Evolutionary conservation across 2,888 invertebrate genomes (phyloP), one percentile per base, ranked within the genome.

Genomic region (Drosophila aldrichi): DNA sequence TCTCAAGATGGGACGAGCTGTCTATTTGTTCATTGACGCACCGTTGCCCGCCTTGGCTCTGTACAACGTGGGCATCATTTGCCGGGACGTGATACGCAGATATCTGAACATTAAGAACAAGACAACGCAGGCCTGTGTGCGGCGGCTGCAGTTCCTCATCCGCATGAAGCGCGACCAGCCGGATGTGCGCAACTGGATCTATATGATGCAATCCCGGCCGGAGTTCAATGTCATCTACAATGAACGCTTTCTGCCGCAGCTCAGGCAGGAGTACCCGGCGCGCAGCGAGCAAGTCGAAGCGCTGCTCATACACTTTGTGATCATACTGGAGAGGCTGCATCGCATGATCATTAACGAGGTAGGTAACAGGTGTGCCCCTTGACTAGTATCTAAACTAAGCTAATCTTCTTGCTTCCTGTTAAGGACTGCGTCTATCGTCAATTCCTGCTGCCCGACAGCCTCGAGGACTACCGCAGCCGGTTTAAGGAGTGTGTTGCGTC

Each of bases 1-100:
- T 61, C 89, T 97, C 3, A 92, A 96, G 51, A 93, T 96, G 72
- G 95, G 95, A 74, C 95, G 95, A 79, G 95, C 95, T 0, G 95
- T 95, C 0, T 94, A 94, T 73, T 90, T 94, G 65, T 94, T 95
- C 67, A 70, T 93, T 4, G 83, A 84, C 10, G 90, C 93, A 94
- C 75, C 94, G 82, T 64, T 94, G 90, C 5, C 93, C 82, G 64
- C 89, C 0, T 67, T 92, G 10, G 81, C 88, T 12, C 71, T 90
- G 2, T 74, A 86, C 29, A 79, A 85, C 91, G 68, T 92, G 92
- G 92, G 92, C 0, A 94, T 93, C 62, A 92, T 93, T 0, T 92
- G 95, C 2, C 93, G 95, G 10, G 95, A 95, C 79, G 91, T 95
- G 7, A 87, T 95, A 43, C 94, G 95, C 22, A 92, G 92, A 34